These are phyloP conservation scores for Oscheius sp. DNA, from an alignment of 2,888 invertebrate genomes.

Conservation along the genomic window DNA sequence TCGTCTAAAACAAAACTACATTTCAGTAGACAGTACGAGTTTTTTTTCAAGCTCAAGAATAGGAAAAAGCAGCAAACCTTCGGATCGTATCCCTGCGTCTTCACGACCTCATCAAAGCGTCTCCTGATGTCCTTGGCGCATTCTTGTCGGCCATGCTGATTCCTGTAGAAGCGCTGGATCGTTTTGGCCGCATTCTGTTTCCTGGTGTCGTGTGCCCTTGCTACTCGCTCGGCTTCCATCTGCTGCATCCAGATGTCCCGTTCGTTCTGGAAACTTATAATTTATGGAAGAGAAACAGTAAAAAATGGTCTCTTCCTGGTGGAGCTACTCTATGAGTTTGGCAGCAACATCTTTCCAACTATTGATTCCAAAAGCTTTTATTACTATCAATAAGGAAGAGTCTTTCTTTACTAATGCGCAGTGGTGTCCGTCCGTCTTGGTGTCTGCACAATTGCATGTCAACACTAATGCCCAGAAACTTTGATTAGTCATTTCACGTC, in stretches of 20 bases:
- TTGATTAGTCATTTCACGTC: too few species aligned
- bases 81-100: neutral
- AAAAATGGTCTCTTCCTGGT: neutral
- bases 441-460: too few species aligned
- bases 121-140: constrained; percentile 7
- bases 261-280: constrained; percentile 43
- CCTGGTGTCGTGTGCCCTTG: constrained; percentile 19
- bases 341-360: too few species aligned
- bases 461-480: too few species aligned
- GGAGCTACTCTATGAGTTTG: neutral
- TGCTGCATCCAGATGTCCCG: constrained; percentile 43
- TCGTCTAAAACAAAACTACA: too few species aligned
- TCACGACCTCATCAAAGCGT: constrained; percentile 10
- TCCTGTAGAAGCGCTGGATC: constrained; percentile 18
- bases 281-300: neutral
- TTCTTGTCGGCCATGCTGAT: neutral
- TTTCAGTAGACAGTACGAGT: too few species aligned
- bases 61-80: neutral
- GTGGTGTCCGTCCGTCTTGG: too few species aligned
- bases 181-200: constrained; percentile 14
- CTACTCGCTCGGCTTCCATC: constrained; percentile 28
- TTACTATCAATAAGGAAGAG: neutral
- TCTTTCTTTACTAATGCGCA: too few species aligned
- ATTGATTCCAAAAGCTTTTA: neutral
- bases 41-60: neutral